Evolutionary conservation across 1,140 invertebrate genomes (phyloP), one percentile per base, ranked within the genome.

Genomic region (Leptopilina clavipes): DNA sequence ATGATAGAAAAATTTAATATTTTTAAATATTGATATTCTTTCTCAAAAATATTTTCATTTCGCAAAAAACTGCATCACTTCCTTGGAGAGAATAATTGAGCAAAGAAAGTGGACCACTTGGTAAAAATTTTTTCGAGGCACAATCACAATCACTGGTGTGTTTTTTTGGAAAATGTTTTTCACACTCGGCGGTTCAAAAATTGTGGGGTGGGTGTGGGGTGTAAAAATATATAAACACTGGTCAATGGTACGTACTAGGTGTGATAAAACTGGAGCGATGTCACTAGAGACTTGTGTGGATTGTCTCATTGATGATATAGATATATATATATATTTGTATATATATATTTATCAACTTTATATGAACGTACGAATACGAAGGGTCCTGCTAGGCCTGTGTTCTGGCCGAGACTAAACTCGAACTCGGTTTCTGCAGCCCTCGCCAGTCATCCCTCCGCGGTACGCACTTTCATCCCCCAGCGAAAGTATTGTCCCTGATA

Each of bases 371-470:
- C 83, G 84, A 84, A 74, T 77, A 80, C 77, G 76, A 75, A 80
- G 80, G 86, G 87, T 89, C 87, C 86, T 89, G 78, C 88, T 89
- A 86, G 88, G 89, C 88, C 89, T 90, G 89, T 88, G 87, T 86
- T 90, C 89, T 88, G 89, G 87, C 89, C 89, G 86, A 90, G 89
- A 90, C 89, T 90, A 90, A 85, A 89, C 88, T 88, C 86, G 85
- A 88, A 84, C 86, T 83, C 84, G 82, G 82, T 84, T 86, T 83
- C 87, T 86, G 86, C 87, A 89, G 86, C 89, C 86, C 88, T 89
- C 89, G 86, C 75, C 83, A 87, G 87, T 89, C 88, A 89, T 89
- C 89, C 88, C 88, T 90, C 88, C 87, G 84, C 79, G 85, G 83
- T 83, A 87, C 88, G 87, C 88, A 89, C 86, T 88, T 88, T 87